Evolutionary conservation across 2,888 invertebrate species (phyloP), one percentile per base, ranked within the genome.

Genomic region (Thumatha senex): DNA sequence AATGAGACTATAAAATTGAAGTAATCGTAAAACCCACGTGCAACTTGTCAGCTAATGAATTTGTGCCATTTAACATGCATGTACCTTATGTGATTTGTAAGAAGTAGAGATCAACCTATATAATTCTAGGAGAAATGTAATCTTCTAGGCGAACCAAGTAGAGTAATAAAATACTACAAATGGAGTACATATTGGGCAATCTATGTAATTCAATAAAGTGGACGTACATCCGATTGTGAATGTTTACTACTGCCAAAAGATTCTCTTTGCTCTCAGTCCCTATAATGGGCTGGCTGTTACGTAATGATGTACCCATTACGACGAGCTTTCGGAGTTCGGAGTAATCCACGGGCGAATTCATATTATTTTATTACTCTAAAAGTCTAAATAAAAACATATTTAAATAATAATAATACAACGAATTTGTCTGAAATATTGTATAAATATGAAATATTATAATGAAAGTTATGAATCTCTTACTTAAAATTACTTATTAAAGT

Each of bases 21-120:
- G 80, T 82, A 80, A 82, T 80, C 80, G 74, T 59, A 63, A 55
- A 54, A 67, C 59, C 58, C 54, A 51, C 57, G 59, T 68, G 58
- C 56, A 62, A 70, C 67, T 63, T 50, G 69, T 72, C 58, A 60
- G 40, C 51, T 48, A 62, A 76, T 73, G 75, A 71, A 72, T 67
- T 74, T 76, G 86, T 87, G 86, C 86, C 86, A 87, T 86, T 79
- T 70, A 72, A 69, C 67, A 76, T 72, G 65, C 69, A 70, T 72
- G 76, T 82, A 82, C 79, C 79, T 80, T 74, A 64, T 61, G 51
- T 63, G 70, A 64, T 63, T 59, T 64, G 47, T 59, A 67, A 72
- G 73, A 63, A 56, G 50, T 74, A 78, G 65, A 63, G 63, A 57
- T 58, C 5, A 4, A 24, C 18, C 18, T 72, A 62, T 67, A 54